Conservation (phyloP, 2,888 invertebrate species). For the Melinopterus prodromus region DNA sequence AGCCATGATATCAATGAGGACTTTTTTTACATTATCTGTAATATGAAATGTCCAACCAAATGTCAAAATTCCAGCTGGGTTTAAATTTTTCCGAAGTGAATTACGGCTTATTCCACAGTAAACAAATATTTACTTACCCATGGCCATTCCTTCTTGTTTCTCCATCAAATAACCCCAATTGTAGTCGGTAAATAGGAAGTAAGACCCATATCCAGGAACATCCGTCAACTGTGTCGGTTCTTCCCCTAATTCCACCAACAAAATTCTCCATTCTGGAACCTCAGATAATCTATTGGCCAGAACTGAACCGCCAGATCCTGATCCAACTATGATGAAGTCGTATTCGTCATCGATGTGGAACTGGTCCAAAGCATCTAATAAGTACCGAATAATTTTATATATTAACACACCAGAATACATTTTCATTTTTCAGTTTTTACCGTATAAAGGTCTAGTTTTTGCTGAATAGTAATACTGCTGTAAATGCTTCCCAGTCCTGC, state of each 20-base stretch:
- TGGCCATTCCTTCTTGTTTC: conserved; percentile 63
- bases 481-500: conserved; percentile 29
- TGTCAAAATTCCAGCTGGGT: no score
- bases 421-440: conserved; percentile 17
- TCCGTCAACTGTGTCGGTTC: conserved; percentile 64
- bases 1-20: no score
- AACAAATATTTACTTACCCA: conserved; percentile 53
- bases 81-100: no score
- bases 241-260: conserved; percentile 72
- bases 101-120: no score
- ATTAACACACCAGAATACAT: neutral
- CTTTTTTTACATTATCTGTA: no score
- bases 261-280: conserved; percentile 66
- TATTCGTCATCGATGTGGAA: conserved; percentile 55
- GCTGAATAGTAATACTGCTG: conserved; percentile 34
- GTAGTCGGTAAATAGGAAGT: conserved; percentile 65
- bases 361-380: conserved; percentile 30
- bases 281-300: conserved; percentile 76
- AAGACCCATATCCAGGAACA: conserved; percentile 64
- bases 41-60: no score
- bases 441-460: conserved; percentile 31
- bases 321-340: conserved; percentile 75
- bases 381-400: neutral
- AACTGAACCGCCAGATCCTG: conserved; percentile 76
- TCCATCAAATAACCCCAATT: conserved; percentile 71